phyloP scores from a whole-genome alignment of 2,888 invertebrate genomes.

The Sinotaia quadrata region DNA sequence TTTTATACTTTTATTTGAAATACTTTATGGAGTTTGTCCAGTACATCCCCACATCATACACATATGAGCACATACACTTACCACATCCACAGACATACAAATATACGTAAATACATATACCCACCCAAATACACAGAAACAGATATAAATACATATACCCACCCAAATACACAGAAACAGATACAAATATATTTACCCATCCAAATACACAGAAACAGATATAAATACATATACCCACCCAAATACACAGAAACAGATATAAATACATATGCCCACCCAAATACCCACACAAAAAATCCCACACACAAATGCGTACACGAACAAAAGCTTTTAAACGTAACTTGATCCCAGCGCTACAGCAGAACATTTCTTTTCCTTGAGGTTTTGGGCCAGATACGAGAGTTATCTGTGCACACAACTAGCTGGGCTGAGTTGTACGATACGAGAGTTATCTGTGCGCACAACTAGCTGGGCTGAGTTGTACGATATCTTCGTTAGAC shows the following conservation, averaged over 20 bases:
- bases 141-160: background rate
- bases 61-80: too few relatives aligned
- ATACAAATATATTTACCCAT: background rate
- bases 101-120: too few relatives aligned
- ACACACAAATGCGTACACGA: background rate
- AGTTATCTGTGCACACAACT: background rate
- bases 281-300: background rate
- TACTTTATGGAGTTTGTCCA: too few relatives aligned
- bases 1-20: too few relatives aligned
- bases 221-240: background rate
- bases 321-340: background rate
- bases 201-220: slow-evolving; percentile 1
- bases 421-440: too few relatives aligned
- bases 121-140: background rate
- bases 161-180: background rate
- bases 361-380: background rate
- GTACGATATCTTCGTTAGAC: too few relatives aligned
- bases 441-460: too few relatives aligned
- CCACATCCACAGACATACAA: too few relatives aligned
- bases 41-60: too few relatives aligned
- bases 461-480: too few relatives aligned
- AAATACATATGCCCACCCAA: background rate
- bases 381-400: background rate
- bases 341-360: background rate
- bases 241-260: background rate